A percentile compares a stretch with the other conserved stretches of the same genome.
Conservation (phyloP, 2,888 invertebrate genomes). For the Octonoba sinensis region DNA sequence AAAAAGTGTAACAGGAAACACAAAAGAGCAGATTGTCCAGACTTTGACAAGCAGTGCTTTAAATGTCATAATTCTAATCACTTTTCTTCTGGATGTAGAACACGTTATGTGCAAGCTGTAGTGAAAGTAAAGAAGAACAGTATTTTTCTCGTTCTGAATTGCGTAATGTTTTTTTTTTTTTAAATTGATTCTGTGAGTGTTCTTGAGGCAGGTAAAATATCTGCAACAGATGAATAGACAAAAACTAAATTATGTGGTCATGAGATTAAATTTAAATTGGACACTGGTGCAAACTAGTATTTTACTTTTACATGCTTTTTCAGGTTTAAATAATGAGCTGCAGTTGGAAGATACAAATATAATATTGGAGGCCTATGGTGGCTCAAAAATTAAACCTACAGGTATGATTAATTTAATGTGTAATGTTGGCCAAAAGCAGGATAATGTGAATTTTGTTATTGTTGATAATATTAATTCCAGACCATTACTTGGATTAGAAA, state of each 20-base stretch:
- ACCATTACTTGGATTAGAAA: no score
- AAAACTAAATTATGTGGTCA: neutral
- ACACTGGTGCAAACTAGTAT: conserved; percentile 3
- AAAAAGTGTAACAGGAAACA: neutral
- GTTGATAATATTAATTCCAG: conserved; percentile 3
- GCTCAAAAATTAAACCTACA: conserved; percentile 3
- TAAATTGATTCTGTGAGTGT: conserved; percentile 1
- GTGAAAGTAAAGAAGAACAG: neutral
- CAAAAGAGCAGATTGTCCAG: neutral
- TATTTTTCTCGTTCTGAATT: no score
- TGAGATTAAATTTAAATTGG: conserved; percentile 2
- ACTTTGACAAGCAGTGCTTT: neutral
- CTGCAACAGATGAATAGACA: neutral
- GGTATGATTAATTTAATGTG: neutral
- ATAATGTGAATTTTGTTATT: conserved; percentile 1
- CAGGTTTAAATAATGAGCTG: no score
- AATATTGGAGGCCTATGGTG: no score
- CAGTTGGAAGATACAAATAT: no score
- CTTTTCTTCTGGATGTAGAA: neutral
- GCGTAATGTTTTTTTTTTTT: neutral
- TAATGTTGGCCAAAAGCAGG: neutral
- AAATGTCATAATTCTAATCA: neutral
- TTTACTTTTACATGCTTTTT: conserved; percentile 6
- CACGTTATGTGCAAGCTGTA: neutral
- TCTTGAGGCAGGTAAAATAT: neutral